A percentile compares a stretch with the other conserved stretches of the same genome.
Evolutionary conservation across 2,888 invertebrate species (phyloP).

Genomic region (Meliscaeva auricollis): DNA sequence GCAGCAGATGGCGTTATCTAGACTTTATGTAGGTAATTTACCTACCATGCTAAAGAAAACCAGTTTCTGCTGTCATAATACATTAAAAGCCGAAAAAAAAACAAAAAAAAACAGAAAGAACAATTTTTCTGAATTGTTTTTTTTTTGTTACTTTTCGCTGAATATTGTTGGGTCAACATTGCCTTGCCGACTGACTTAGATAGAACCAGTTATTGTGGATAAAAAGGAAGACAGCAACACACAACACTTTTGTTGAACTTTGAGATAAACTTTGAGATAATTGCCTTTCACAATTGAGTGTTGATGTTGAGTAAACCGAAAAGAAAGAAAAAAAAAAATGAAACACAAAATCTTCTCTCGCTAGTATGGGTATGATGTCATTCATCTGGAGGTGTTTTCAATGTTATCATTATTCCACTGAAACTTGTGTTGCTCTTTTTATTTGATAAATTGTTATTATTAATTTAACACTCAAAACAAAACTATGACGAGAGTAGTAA

Average conservation of each 20-base stretch:
- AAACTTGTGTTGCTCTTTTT: conserved; percentile 3
- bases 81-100: conserved; percentile 9
- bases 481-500: no score
- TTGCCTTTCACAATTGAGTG: conserved; percentile 28
- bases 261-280: conserved; percentile 28
- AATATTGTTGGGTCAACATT: conserved; percentile 61
- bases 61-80: conserved; percentile 66
- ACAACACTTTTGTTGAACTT: conserved; percentile 47
- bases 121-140: conserved; percentile 49
- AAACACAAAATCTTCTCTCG: not conserved
- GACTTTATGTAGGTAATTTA: conserved; percentile 32
- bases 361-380: conserved; percentile 25
- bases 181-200: conserved; percentile 60
- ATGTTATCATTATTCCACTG: conserved; percentile 35
- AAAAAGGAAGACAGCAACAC: conserved; percentile 29
- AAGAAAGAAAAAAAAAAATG: not conserved
- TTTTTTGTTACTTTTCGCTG: conserved; percentile 24
- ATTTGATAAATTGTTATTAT: conserved; percentile 6
- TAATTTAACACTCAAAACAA: not conserved
- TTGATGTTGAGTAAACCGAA: conserved; percentile 6
- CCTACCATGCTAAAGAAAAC: conserved; percentile 62
- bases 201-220: conserved; percentile 59
- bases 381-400: conserved; percentile 14
- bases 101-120: conserved; percentile 1
- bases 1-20: conserved; percentile 52